These are phyloP conservation scores for Sprattus sprattus DNA, from an alignment of 2,113 vertebrate genomes.

Conservation along the genomic window DNA sequence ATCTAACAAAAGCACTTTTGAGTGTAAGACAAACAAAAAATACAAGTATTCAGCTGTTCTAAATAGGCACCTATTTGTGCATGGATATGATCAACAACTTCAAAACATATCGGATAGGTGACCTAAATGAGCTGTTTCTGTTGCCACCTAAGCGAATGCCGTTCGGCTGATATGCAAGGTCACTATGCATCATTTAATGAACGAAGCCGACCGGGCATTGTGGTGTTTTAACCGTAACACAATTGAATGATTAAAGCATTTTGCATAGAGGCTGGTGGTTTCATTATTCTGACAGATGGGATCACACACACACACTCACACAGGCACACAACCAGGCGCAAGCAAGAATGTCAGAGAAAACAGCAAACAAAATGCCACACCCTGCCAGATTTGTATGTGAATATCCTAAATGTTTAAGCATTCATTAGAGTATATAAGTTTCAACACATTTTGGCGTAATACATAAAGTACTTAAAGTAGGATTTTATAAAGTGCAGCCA, in stretches of 20 bases:
- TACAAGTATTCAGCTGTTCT: neutral
- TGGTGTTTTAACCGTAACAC: neutral
- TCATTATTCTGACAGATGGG: neutral
- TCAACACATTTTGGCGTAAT: neutral
- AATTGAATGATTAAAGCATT: neutral
- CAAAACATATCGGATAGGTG: too few species aligned
- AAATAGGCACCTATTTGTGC: too few species aligned
- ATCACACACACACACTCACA: slow-evolving; percentile 4
- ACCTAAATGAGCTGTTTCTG: too few species aligned
- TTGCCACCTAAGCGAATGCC: too few species aligned
- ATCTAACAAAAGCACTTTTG: neutral
- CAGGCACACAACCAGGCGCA: neutral
- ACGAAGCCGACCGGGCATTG: neutral
- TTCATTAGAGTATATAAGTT: slow-evolving; percentile 1
- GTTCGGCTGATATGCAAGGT: too few species aligned
- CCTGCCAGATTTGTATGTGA: slow-evolving; percentile 26
- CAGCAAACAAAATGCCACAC: slow-evolving; percentile 41
- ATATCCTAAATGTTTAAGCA: slow-evolving; percentile 43
- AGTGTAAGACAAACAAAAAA: neutral
- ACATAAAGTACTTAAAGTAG: neutral
- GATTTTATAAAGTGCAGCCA: neutral
- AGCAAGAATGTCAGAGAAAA: slow-evolving; percentile 45
- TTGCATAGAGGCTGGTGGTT: neutral
- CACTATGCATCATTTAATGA: neutral
- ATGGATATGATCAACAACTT: too few species aligned